phyloP scores from a whole-genome alignment of 2,888 invertebrate genomes.

The Lasius platythorax region DNA sequence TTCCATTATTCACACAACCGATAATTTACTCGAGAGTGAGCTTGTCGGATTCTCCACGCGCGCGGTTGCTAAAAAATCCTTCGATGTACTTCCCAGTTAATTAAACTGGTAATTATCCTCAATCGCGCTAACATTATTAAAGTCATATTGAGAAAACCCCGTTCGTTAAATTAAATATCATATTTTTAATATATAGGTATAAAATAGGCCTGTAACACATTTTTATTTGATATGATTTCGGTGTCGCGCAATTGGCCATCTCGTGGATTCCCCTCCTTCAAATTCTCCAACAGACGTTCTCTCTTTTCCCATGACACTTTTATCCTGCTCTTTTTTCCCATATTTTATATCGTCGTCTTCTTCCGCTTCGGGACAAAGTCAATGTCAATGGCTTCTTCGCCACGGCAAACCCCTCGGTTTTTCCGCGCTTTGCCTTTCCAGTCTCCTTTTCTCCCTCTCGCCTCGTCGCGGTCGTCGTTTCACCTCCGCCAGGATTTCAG shows the following conservation, averaged over 20 bases:
- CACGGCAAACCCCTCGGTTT: slow-evolving; percentile 11
- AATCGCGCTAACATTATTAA: not conserved
- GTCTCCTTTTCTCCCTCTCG: not conserved
- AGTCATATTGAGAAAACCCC: not conserved
- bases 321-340: not conserved
- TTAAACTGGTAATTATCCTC: slow-evolving; percentile 26
- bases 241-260: slow-evolving; percentile 60
- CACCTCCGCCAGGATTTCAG: slow-evolving; percentile 37
- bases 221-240: slow-evolving; percentile 12
- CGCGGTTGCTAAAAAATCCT: not conserved
- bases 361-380: slow-evolving; percentile 60
- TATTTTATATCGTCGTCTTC: not conserved
- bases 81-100: slow-evolving; percentile 5
- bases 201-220: not conserved
- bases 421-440: slow-evolving; percentile 24
- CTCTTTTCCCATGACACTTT: not conserved
- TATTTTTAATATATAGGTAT: not conserved
- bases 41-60: not conserved
- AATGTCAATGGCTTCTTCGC: slow-evolving; percentile 67
- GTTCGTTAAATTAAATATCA: slow-evolving; percentile 40
- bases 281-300: not conserved
- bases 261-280: slow-evolving; percentile 36
- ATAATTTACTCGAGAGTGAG: slow-evolving; percentile 16
- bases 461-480: not conserved
- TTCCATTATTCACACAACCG: slow-evolving; percentile 21